Conservation (phyloP, 2,888 invertebrate genomes). For the Eulithis testata region DNA sequence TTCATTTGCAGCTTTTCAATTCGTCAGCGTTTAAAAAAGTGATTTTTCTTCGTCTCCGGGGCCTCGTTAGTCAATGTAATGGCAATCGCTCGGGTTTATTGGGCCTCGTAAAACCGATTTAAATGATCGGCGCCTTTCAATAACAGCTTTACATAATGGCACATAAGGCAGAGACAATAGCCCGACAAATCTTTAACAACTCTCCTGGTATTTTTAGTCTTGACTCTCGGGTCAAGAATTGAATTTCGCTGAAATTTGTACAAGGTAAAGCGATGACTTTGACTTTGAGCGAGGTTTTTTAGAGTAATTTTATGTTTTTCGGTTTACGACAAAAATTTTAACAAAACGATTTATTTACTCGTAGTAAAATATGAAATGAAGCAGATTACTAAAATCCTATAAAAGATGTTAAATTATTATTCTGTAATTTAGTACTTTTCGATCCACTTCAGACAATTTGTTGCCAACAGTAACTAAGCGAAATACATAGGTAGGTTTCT, state of each 20-base stretch:
- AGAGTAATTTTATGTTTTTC: not conserved
- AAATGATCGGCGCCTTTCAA: constrained; percentile 18
- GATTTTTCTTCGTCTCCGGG: constrained; percentile 1
- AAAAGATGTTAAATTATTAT: no score
- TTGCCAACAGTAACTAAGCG: not conserved
- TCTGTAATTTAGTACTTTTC: not conserved
- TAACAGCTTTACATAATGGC: constrained; percentile 17
- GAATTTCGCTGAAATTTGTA: no score
- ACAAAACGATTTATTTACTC: not conserved
- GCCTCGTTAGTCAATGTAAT: constrained; percentile 22
- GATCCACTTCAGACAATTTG: not conserved
- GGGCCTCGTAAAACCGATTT: constrained; percentile 25
- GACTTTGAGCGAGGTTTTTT: not conserved
- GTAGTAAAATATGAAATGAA: not conserved
- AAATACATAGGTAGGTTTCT: no score
- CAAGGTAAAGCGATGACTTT: no score
- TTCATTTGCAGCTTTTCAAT: constrained; percentile 5
- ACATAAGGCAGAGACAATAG: constrained; percentile 5
- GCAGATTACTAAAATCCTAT: no score
- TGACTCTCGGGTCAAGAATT: no score
- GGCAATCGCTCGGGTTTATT: constrained; percentile 17
- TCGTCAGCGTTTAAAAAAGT: constrained; percentile 5
- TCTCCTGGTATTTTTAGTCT: no score
- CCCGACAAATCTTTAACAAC: no score
- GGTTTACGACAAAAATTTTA: not conserved